Evolutionary conservation across 2,113 vertebrate species (phyloP).

Genomic region (Festucalex cinctus): DNA sequence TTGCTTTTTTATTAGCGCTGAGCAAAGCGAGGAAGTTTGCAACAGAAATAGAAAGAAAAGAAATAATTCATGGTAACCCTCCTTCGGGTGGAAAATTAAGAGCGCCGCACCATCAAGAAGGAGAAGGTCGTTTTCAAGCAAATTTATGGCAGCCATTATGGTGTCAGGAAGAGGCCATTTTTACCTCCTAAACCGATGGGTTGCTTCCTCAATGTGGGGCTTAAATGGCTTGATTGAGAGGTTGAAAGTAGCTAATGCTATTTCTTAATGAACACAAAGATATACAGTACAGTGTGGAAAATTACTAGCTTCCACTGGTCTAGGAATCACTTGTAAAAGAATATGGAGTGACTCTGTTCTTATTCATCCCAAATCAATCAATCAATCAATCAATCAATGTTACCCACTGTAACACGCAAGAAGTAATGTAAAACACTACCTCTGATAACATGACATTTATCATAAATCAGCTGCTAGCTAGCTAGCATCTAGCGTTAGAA

Average conservation of each 20-base stretch:
- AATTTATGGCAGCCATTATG: slow-evolving; percentile 56
- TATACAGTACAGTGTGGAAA: not conserved
- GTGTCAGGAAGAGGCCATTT: slow-evolving; percentile 46
- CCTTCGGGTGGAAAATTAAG: slow-evolving; percentile 8
- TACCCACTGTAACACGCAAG: no score
- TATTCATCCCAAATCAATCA: no score
- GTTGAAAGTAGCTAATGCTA: slow-evolving; percentile 24
- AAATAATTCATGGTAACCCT: slow-evolving; percentile 5
- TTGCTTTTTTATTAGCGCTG: not conserved
- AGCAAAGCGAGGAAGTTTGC: not conserved
- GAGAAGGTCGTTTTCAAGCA: slow-evolving; percentile 48
- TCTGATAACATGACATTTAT: no score
- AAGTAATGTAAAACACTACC: no score
- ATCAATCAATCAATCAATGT: no score
- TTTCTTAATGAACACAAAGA: slow-evolving; percentile 11
- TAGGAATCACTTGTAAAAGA: not conserved
- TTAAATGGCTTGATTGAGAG: slow-evolving; percentile 58
- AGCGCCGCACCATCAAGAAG: not conserved
- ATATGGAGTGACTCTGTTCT: no score
- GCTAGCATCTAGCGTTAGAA: no score
- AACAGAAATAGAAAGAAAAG: slow-evolving; percentile 6
- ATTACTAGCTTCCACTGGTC: not conserved
- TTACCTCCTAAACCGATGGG: slow-evolving; percentile 2
- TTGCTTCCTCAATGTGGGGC: slow-evolving; percentile 24
- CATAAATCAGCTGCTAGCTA: no score